Evolutionary conservation across 2,888 invertebrate genomes (phyloP), one percentile per base, ranked within the genome.

Genomic region (Empis livida): DNA sequence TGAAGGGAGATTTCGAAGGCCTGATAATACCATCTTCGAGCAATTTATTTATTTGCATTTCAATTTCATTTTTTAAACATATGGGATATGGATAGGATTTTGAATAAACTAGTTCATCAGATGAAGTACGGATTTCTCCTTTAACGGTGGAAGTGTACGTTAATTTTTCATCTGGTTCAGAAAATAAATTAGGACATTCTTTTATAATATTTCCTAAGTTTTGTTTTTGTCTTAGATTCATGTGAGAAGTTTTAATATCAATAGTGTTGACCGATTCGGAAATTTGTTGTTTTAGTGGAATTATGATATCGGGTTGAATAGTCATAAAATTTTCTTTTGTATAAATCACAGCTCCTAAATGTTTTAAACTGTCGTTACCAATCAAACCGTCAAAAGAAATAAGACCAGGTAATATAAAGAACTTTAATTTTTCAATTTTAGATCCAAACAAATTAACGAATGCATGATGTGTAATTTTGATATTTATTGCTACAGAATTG

Each of bases 341-440:
- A 15, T 44, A 14, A 39, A 44, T 44, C 4, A 27, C 37, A 13
- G 39, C 39, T 16, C 14, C 39, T 10, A 39, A 6, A 15, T 16
- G 8, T 39, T 39, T 16, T 17, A 39, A 11, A 17, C 15, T 39
- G 15, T 39, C 39, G 16, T 39, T 39, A 10, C 39, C 39, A 17
- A 39, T 39, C 2, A 39, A 15, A 16, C 17, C 39, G 11, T 39
- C 39, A 39, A 39, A 39, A 15, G 39, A 39, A 15, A 6, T 16
- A 5, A 39, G 39, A 17, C 17, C 11, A 39, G 39, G 39, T 39
- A 39, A 17, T 5, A 39, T 39, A 17, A 41, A 41, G 23, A 41
- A 41, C 13, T 41, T 41, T n/a, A 41, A n/a, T 11, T 41, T 23
- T n/a, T n/a, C 10, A 11, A 14, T 63, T 35, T 55, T n/a, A n/a